Base-by-base conservation (phyloP, 2,888 invertebrate genomes). In the Apeira syringaria region DNA sequence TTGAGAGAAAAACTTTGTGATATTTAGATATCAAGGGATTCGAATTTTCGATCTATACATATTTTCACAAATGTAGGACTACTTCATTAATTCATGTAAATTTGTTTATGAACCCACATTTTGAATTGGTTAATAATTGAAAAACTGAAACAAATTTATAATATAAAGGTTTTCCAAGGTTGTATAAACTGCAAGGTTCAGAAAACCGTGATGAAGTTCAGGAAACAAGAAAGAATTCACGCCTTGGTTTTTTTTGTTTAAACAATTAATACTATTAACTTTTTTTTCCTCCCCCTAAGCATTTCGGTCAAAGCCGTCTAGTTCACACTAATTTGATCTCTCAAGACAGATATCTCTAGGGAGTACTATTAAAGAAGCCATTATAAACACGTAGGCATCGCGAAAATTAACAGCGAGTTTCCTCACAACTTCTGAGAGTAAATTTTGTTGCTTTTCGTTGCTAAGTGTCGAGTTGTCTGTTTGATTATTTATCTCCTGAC, bases 391-490 rank as follows among this genome's bases (percentile, higher is more conserved):
- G 62, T 58, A 57, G 60, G 55, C 59, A 61, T 50, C 38, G 47
- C 38, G 39, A 44, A 60, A 63, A 67, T 68, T 67, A 65, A 64
- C 59, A 53, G 49, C 47, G 46, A 48, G 48, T 53, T 61, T 54
- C 46, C 61, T 63, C 50, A 64, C 68, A 68, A 47, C 66, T 65
- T 56, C 40, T 45, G 50, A 41, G 40, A 59, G 69, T 72, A 74
- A 74, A 72, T 74, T 64, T 58, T 51, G 46, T 44, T 52, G 44
- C 39, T 56, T n/a, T n/a, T 64, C 61, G 47, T 53, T 57, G 61
- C 64, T 65, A 64, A 61, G 59, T 62, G 57, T 57, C 62, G 47
- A 59, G 54, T 63, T 57, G 61, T 63, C 58, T 58, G 48, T 52
- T 48, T 53, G 50, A 46, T 39, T 62, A 50, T 55, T 49, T 55